Conservation (phyloP, 2,888 invertebrate genomes). For the Loripinus fragilis region DNA sequence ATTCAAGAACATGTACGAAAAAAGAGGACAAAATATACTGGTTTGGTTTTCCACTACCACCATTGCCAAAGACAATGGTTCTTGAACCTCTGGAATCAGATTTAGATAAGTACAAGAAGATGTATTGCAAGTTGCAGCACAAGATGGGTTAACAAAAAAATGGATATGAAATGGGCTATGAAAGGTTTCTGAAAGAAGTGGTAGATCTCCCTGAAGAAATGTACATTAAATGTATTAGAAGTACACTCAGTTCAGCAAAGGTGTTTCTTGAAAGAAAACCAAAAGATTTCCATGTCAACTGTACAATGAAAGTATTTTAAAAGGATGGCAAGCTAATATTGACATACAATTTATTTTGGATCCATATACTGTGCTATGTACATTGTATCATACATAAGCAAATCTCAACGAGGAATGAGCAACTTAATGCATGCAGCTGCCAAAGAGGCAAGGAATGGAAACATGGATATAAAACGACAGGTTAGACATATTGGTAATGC, state of each 20-base stretch:
- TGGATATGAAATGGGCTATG: slow-evolving; percentile 31
- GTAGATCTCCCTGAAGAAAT: slow-evolving; percentile 28
- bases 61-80: slow-evolving; percentile 38
- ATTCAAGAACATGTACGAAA: slow-evolving; percentile 38
- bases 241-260: slow-evolving; percentile 38
- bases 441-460: slow-evolving; percentile 54
- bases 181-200: slow-evolving; percentile 29
- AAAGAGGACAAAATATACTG: slow-evolving; percentile 25
- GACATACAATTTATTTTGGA: slow-evolving; percentile 53
- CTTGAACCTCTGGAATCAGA: slow-evolving; percentile 40
- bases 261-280: slow-evolving; percentile 48
- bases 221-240: slow-evolving; percentile 38
- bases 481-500: slow-evolving; percentile 57
- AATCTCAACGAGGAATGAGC: slow-evolving; percentile 35
- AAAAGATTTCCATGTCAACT: slow-evolving; percentile 45
- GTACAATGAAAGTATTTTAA: slow-evolving; percentile 38
- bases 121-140: slow-evolving; percentile 12
- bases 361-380: slow-evolving; percentile 45
- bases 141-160: slow-evolving; percentile 20
- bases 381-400: slow-evolving; percentile 34
- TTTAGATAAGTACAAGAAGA: slow-evolving; percentile 21
- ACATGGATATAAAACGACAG: slow-evolving; percentile 51
- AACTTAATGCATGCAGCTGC: slow-evolving; percentile 35
- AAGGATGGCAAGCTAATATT: slow-evolving; percentile 51
- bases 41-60: slow-evolving; percentile 48